Evolutionary conservation across 2,888 invertebrate species (phyloP), one percentile per base, ranked within the genome.

Genomic region (Drosophila neonasuta): DNA sequence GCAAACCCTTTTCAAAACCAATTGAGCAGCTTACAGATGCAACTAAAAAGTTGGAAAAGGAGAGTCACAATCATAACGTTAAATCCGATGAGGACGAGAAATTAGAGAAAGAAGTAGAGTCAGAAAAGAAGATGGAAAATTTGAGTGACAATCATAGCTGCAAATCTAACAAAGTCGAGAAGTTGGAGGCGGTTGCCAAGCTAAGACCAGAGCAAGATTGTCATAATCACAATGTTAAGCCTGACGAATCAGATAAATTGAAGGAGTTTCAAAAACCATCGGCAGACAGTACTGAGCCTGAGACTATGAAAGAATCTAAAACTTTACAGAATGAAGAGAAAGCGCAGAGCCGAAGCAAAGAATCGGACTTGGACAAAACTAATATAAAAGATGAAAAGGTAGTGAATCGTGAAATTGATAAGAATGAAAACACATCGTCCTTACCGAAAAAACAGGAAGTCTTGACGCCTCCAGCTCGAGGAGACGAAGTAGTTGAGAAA

Each of bases 251-350:
- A 7, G 75, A 71, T 1, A 75, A 75, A n/a, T 0, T 46, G 7
- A 66, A 68, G 3, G 65, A 71, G 13, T 15, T 29, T 4, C 15
- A 15, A 8, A 7, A 42, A 3, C 42, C 42, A 11, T 4, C 17
- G 1, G 8, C 20, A 2, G 42, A 45, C 0, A 52, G 1, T n/a
- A 2, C 49, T 32, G 67, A 86, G 34, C 86, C 86, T 0, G 86
- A 78, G 17, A 55, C 73, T 1, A 81, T 75, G 0, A 81, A 81
- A 24, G 80, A 81, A 55, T 72, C 81, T 11, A 86, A 86, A 54
- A 86, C 86, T 0, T 34, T 86, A 24, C 55, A 78, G 39, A 86
- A 81, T 7, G 68, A 75, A 45, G 86, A 86, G 13, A 86, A 68
- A 10, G 80, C 67, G 0, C 80, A 72, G 8, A 57, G 41, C 0